Evolutionary conservation across 2,113 vertebrate species (phyloP), one percentile per base, ranked within the genome.

Genomic region (Cavia aperea): DNA sequence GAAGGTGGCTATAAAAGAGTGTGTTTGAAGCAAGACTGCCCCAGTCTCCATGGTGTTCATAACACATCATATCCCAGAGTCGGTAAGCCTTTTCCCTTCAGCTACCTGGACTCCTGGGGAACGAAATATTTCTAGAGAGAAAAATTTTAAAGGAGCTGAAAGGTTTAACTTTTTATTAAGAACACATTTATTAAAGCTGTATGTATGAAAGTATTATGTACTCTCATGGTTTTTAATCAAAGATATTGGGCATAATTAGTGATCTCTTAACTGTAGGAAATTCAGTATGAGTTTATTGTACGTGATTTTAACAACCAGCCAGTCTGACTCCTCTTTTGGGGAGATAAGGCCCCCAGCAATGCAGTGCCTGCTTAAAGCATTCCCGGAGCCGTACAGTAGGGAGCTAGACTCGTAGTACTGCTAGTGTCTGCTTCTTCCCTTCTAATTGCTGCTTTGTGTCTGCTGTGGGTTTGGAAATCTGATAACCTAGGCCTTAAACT

Each of bases 51-150:
- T 24, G 99, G 99, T 0, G 97, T 99, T 89, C 99, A 99, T 95
- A 99, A 99, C 94, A 99, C 99, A 13, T 99, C 98, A 26, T 99
- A 99, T 75, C 99, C 99, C 87, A 98, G 99, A 98, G 98, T 99
- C 54, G 99, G 99, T 99, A 98, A 96, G 98, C 15, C 54, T 86
- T 91, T 91, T 94, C 63, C 62, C 75, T 78, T 60, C 15, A 58
- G 31, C 54, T 72, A 72, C 56, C 36, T 78, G 73, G 39, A 88
- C 60, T 87, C 72, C 77, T 51, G 12, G 49, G 6, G 7, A 89
- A 58, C 60, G 49, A 62, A 31, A 81, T 60, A 62, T 72, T 79
- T 85, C 24, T 81, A 36, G 63, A 87, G 86, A 91, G 49, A 93
- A 19, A 89, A 82, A 26, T 43, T 79, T 95, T 84, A 85, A 36